A percentile compares a stretch with the other conserved stretches of the same genome.
These are phyloP conservation scores for Chironomus riparius DNA, from an alignment of 2,888 invertebrate genomes.

Conservation along the genomic window DNA sequence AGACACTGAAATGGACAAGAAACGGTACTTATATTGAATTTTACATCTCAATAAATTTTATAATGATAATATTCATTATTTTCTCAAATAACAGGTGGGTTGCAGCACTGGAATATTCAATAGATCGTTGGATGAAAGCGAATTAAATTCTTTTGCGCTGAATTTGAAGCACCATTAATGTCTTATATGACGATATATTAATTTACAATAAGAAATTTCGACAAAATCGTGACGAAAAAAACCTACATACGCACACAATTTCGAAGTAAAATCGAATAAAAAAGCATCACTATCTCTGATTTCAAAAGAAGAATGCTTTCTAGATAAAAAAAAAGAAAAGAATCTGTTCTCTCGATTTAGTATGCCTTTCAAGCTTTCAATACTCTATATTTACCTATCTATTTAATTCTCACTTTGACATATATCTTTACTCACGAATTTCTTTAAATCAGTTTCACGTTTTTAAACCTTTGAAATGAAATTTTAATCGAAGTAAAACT, in stretches of 20 bases:
- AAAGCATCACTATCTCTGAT: not conserved
- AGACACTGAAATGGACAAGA: slow-evolving; percentile 90
- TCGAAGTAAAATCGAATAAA: not conserved
- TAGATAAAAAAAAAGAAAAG: too few relatives aligned
- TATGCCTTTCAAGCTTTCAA: too few relatives aligned
- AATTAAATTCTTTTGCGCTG: slow-evolving; percentile 31
- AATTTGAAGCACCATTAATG: not conserved
- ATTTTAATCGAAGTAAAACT: not conserved
- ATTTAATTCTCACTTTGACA: not conserved
- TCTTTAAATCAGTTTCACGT: not conserved
- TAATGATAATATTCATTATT: slow-evolving; percentile 4
- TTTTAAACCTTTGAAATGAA: not conserved
- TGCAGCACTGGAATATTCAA: slow-evolving; percentile 87
- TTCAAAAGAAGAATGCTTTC: not conserved
- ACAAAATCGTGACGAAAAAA: not conserved
- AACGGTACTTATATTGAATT: slow-evolving; percentile 54
- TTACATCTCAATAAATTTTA: too few relatives aligned
- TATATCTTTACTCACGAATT: not conserved
- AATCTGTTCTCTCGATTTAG: too few relatives aligned
- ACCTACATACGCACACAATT: not conserved
- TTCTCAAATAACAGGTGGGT: slow-evolving; percentile 64
- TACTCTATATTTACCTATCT: too few relatives aligned
- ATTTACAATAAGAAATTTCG: too few relatives aligned
- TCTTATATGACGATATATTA: not conserved
- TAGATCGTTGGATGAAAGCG: slow-evolving; percentile 85